A percentile compares a stretch with the other conserved stretches of the same genome.
phyloP scores from a whole-genome alignment of 2,888 invertebrate species.

The Philonicus albiceps region DNA sequence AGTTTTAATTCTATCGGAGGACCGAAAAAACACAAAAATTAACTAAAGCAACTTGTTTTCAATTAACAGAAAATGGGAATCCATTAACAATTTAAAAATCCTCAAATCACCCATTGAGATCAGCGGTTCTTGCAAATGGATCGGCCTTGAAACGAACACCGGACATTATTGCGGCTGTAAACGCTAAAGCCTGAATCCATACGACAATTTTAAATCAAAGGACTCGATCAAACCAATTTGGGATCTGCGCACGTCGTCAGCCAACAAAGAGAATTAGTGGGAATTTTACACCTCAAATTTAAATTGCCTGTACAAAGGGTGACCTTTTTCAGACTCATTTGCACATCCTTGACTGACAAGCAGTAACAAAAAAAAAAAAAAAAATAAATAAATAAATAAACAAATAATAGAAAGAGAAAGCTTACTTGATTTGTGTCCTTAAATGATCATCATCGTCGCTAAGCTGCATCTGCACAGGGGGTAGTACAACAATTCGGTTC shows the following conservation, averaged over 20 bases:
- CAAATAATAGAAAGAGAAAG: constrained; percentile 14
- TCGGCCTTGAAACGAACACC: neutral
- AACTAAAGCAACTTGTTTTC: neutral
- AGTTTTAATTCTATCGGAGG: too few species aligned
- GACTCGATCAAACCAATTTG: neutral
- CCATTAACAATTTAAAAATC: neutral
- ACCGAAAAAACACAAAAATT: neutral
- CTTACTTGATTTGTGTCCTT: constrained; percentile 61
- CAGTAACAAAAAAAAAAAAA: neutral
- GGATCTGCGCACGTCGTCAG: neutral
- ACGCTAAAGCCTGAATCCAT: neutral
- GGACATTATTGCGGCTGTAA: neutral
- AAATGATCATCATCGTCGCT: constrained; percentile 73
- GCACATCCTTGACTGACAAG: neutral
- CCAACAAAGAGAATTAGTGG: neutral
- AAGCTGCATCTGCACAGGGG: constrained; percentile 86
- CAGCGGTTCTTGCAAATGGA: neutral
- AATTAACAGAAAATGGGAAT: neutral
- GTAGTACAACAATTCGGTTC: constrained; percentile 94
- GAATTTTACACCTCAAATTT: neutral
- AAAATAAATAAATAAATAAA: too few species aligned
- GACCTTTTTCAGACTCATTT: neutral
- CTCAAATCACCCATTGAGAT: neutral
- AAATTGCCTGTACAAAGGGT: neutral
- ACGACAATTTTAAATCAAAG: neutral